Percentiles rank a stretch among this genome's conserved stretches.
Evolutionary conservation across 2,113 vertebrate genomes (phyloP).

Genomic region (Trachemys scripta): DNA sequence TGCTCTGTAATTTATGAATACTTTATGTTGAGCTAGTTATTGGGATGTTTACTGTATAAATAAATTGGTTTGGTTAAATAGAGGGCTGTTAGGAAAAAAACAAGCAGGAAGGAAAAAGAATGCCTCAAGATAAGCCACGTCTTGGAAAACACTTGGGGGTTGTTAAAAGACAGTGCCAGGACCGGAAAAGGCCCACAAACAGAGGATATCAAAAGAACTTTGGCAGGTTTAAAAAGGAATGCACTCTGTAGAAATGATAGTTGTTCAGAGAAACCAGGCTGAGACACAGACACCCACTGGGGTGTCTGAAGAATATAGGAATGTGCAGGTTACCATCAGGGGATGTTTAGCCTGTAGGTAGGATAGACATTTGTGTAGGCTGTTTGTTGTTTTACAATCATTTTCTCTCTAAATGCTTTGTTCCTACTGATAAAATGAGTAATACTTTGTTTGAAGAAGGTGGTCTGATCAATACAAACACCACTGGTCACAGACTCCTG

Average conservation of each 20-base stretch:
- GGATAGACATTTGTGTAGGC: not conserved
- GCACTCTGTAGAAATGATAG: not conserved
- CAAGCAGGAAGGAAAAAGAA: not conserved
- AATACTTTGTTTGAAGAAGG: not conserved
- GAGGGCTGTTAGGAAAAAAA: not conserved
- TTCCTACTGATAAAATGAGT: not conserved
- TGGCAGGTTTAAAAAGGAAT: not conserved
- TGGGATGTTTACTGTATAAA: accelerated
- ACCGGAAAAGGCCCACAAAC: not conserved
- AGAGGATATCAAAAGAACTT: not conserved
- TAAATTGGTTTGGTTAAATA: not conserved
- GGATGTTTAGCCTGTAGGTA: not conserved
- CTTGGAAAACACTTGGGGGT: not conserved
- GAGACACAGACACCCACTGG: not conserved
- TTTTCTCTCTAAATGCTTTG: not conserved
- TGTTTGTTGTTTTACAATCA: not conserved
- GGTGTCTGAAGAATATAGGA: not conserved
- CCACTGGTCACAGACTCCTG: not conserved
- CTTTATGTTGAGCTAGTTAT: not conserved
- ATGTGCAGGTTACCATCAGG: not conserved
- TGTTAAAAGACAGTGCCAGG: not conserved
- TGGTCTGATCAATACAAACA: not conserved
- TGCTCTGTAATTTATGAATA: not conserved
- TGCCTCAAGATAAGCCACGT: not conserved
- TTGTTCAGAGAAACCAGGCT: not conserved